Conservation (phyloP, 2,113 vertebrate genomes). For the Verasper variegatus region DNA sequence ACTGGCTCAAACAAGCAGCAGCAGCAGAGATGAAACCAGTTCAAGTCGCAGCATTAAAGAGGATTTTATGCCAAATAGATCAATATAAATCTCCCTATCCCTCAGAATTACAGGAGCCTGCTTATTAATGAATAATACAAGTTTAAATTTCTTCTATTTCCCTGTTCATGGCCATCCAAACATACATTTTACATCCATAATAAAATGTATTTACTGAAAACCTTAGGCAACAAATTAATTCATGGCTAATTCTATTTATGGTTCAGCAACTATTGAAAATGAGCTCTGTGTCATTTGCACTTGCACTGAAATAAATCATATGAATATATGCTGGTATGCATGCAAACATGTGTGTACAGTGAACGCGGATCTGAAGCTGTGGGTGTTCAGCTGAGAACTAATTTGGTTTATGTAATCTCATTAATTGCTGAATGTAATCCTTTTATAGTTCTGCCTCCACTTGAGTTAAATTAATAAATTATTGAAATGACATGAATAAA, state of each 20-base stretch:
- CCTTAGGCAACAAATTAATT: slow-evolving; percentile 19
- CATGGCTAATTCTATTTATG: background rate
- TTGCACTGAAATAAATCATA: slow-evolving; percentile 1
- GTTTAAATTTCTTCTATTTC: background rate
- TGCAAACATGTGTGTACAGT: slow-evolving; percentile 1
- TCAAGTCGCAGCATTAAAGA: slow-evolving; percentile 32
- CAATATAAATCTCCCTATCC: slow-evolving; percentile 5
- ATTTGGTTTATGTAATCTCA: slow-evolving; percentile 73
- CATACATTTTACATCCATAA: slow-evolving; percentile 34
- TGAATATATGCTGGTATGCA: slow-evolving; percentile 6
- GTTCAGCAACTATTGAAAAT: slow-evolving; percentile 2
- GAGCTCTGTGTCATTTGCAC: slow-evolving; percentile 20
- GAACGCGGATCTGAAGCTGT: slow-evolving; percentile 40
- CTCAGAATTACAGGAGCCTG: background rate
- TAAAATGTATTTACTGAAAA: slow-evolving; percentile 37
- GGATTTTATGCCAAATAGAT: slow-evolving; percentile 10
- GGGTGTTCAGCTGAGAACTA: slow-evolving; percentile 58
- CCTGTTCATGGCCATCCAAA: slow-evolving; percentile 29
- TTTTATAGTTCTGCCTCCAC: slow-evolving; percentile 59
- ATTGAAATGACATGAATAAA: slow-evolving; percentile 19
- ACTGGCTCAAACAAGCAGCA: slow-evolving; percentile 20
- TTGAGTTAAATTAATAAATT: slow-evolving; percentile 37
- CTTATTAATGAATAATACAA: background rate
- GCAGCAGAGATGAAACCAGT: background rate
- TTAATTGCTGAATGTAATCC: slow-evolving; percentile 70